Base-by-base conservation (phyloP, 2,797 vertebrate species). In the Coregonus sp. region DNA sequence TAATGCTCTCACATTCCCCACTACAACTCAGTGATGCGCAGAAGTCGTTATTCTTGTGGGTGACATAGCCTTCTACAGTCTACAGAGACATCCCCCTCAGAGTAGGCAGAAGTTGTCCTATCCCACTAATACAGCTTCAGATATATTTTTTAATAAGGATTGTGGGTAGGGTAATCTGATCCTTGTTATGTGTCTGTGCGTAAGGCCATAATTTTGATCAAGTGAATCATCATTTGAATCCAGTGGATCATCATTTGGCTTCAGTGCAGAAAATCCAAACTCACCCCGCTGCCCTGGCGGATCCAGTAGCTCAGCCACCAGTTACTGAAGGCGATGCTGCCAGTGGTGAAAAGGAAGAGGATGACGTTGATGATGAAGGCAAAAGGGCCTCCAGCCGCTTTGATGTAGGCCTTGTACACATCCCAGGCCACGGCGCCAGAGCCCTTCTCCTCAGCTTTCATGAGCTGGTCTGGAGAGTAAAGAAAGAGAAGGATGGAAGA, bases 241-340 rank as follows among this genome's bases (percentile, higher is more conserved):
- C 54, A 59, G 35, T 35, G 35, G 35, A 35, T 35, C 35, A 35
- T 35, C 4, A 35, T 35, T 35, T 35, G 15, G 18, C 5, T 6
- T 6, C 70, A 77, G 78, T 67, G 77, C 6, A 69, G 2, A 2
- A 4, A 72, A 52, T 70, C 18, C 6, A 47, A 59, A 85, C 96
- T 96, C 86, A 96, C 96, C 91, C 95, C 95, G 1, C 88, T 92
- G 88, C 96, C 96, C 87, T 96, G 95, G 50, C 85, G 86, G 87
- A 97, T 92, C 96, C 96, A 97, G 81, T 95, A 72, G 83, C 95
- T 96, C 78, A 96, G 92, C 95, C 96, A 96, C 96, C 95, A 96
- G 88, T 94, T 94, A 83, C 89, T 93, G 88, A 96, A 96, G 70
- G 91, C 93, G 59, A 95, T 87, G 85, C 93, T 95, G 88, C 95